Percentiles rank a stretch among this genome's conserved stretches.
phyloP scores from a whole-genome alignment of 2,888 invertebrate species.

The Opisthograptis luteolata region DNA sequence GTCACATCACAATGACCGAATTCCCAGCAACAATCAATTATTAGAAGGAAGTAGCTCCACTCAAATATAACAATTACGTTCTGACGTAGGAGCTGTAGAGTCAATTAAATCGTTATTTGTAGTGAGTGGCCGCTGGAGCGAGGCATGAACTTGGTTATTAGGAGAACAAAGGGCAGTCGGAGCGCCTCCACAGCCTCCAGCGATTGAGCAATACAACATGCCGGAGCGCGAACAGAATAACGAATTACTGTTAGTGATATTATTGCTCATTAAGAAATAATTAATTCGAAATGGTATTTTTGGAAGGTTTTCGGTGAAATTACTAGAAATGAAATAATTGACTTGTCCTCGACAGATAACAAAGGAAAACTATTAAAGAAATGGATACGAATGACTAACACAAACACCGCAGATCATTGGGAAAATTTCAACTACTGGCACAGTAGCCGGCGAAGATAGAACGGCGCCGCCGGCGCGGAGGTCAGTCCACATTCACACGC shows the following conservation, averaged over 20 bases:
- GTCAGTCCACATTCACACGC: slow-evolving; percentile 34
- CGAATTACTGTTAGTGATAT: no score
- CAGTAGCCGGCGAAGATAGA: slow-evolving; percentile 8
- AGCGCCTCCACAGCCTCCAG: neutral
- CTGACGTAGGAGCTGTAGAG: slow-evolving; percentile 9
- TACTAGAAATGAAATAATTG: no score
- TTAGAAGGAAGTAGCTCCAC: slow-evolving; percentile 34
- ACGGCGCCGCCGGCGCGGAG: neutral
- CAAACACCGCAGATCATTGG: no score
- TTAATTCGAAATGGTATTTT: no score
- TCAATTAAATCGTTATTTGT: slow-evolving; percentile 21
- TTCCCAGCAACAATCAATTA: slow-evolving; percentile 29
- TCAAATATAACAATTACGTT: slow-evolving; percentile 11
- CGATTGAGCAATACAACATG: neutral
- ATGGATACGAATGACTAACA: no score
- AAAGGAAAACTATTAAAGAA: no score
- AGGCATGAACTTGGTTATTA: slow-evolving; percentile 14
- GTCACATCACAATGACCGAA: slow-evolving; percentile 14
- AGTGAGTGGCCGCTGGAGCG: slow-evolving; percentile 22
- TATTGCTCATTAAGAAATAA: no score
- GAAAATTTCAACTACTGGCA: no score
- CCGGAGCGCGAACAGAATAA: no score
- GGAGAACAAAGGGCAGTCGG: slow-evolving; percentile 21
- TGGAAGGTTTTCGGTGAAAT: no score
- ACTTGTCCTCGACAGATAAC: no score